phyloP scores from a whole-genome alignment of 2,113 vertebrate genomes.

The Corythoichthys intestinalis region DNA sequence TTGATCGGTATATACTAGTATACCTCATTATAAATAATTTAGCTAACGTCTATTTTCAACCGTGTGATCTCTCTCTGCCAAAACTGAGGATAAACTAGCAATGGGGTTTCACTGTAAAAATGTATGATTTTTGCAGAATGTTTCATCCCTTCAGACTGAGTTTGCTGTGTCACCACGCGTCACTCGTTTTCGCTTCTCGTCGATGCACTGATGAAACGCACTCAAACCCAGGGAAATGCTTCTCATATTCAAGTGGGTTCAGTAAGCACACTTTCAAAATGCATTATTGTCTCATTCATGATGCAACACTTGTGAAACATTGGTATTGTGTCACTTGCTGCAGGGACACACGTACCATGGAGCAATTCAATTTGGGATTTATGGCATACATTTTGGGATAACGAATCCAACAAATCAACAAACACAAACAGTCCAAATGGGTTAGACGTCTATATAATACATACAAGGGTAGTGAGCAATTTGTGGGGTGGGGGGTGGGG shows the following conservation, averaged over 20 bases:
- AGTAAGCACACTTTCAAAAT: background rate
- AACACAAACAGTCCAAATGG: too few relatives aligned
- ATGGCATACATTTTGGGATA: background rate
- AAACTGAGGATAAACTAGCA: too few relatives aligned
- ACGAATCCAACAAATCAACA: too few relatives aligned
- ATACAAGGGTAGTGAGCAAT: too few relatives aligned
- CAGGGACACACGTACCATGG: background rate
- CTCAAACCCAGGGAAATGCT: background rate
- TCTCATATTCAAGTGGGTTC: background rate
- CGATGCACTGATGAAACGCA: background rate
- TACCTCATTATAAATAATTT: too few relatives aligned
- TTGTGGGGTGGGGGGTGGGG: too few relatives aligned
- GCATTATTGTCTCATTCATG: background rate
- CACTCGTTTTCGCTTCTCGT: background rate
- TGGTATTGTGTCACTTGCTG: background rate
- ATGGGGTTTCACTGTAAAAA: background rate
- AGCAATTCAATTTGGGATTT: background rate
- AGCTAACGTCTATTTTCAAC: too few relatives aligned
- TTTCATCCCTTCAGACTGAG: background rate
- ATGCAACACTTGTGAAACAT: background rate
- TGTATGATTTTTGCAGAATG: background rate
- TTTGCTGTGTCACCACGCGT: background rate
- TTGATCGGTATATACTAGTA: too few relatives aligned
- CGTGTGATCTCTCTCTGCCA: too few relatives aligned
- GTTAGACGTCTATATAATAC: too few relatives aligned